Conservation (phyloP, 1,140 invertebrate species). For the Drosophila sulfurigaster region DNA sequence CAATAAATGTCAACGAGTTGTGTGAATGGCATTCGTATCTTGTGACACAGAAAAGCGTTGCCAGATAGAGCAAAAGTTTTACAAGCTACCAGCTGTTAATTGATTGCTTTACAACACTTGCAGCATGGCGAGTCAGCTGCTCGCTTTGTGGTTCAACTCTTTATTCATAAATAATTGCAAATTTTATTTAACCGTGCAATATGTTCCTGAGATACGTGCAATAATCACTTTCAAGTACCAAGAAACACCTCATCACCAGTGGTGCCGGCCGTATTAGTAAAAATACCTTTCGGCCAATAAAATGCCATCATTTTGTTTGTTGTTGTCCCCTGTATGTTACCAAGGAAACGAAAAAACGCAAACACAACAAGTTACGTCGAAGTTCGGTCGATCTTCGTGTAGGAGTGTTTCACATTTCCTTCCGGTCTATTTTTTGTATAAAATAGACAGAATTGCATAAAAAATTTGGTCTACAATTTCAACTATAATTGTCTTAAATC, state of each 20-base stretch:
- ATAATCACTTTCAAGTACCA: slow-evolving; percentile 15
- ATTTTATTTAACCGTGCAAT: slow-evolving; percentile 11
- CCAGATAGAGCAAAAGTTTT: slow-evolving; percentile 16
- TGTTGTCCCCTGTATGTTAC: slow-evolving; percentile 69
- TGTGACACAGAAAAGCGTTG: slow-evolving; percentile 8
- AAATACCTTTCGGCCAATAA: slow-evolving; percentile 27
- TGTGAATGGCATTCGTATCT: slow-evolving; percentile 22
- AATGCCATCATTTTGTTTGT: slow-evolving; percentile 56
- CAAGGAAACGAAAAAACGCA: slow-evolving; percentile 74
- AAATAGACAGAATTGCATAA: slow-evolving; percentile 29
- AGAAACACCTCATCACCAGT: background rate
- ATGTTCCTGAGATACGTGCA: slow-evolving; percentile 28
- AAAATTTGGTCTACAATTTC: background rate
- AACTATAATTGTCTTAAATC: slow-evolving; percentile 6
- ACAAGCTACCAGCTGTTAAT: slow-evolving; percentile 1
- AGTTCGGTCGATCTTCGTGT: slow-evolving; percentile 47
- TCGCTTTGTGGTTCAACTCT: slow-evolving; percentile 25
- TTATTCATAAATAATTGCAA: slow-evolving; percentile 7
- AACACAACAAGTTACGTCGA: slow-evolving; percentile 73
- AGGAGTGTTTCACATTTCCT: slow-evolving; percentile 59
- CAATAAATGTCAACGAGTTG: background rate
- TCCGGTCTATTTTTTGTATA: slow-evolving; percentile 69
- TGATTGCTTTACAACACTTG: slow-evolving; percentile 36
- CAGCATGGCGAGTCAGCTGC: slow-evolving; percentile 41
- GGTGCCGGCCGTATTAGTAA: background rate